These are phyloP conservation scores for Ashinkailepas kermadecensis DNA, from an alignment of 2,888 invertebrate species.

Conservation along the genomic window DNA sequence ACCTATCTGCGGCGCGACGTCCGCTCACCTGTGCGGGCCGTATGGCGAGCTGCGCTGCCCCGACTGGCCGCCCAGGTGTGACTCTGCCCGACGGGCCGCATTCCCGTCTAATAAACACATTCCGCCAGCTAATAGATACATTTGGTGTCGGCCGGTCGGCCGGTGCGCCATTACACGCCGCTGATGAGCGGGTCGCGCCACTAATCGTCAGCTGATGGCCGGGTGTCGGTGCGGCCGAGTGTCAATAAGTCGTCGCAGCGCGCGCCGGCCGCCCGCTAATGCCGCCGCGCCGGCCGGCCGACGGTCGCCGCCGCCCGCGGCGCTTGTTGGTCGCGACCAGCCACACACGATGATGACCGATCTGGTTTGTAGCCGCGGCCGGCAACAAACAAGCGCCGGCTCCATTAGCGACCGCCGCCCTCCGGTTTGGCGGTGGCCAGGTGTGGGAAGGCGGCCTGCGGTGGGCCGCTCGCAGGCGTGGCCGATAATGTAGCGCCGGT, in stretches of 20 bases:
- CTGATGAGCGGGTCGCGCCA: constrained; percentile 9
- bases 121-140: constrained; percentile 20
- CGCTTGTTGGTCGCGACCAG: neutral
- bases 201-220: constrained; percentile 13
- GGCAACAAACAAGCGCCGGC: constrained; percentile 4
- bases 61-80: neutral
- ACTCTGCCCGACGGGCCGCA: neutral
- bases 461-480: neutral
- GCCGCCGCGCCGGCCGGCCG: neutral
- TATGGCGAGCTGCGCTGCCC: too few relatives aligned
- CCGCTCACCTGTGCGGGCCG: too few relatives aligned
- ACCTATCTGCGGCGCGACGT: too few relatives aligned
- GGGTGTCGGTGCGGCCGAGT: constrained; percentile 6
- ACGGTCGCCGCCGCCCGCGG: neutral
- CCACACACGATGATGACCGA: constrained; percentile 6
- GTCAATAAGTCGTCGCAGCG: neutral
- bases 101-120: constrained; percentile 21
- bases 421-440: neutral
- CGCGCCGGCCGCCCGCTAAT: constrained; percentile 10
- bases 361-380: constrained; percentile 12
- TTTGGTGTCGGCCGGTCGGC: neutral
- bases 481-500: neutral
- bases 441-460: neutral
- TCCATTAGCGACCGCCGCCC: neutral
- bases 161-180: constrained; percentile 19